Conservation (phyloP, 2,797 vertebrate genomes). For the Cryptoprocta ferox region DNA sequence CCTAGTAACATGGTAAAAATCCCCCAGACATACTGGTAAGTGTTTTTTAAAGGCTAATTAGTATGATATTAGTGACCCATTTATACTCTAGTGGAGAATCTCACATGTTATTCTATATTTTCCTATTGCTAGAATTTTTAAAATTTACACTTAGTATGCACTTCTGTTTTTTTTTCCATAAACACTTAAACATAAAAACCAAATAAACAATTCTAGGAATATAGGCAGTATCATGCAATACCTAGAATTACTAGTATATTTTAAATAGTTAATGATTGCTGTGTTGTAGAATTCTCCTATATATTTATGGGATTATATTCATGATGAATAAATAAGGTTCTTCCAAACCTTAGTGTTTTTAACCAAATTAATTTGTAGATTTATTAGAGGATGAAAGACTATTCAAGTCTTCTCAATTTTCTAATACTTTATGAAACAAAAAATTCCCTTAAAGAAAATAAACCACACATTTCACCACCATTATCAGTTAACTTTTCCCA, state of each 20-base stretch:
- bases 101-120: background rate
- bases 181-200: conserved; percentile 11
- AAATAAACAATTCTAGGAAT: conserved; percentile 11
- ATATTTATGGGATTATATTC: conserved; percentile 10
- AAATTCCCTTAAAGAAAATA: background rate
- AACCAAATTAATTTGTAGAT: background rate
- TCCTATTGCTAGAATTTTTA: background rate
- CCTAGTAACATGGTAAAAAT: background rate
- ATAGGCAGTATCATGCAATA: background rate
- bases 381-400: background rate
- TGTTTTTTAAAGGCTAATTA: background rate
- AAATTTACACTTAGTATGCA: background rate
- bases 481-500: background rate
- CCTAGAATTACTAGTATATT: conserved; percentile 8
- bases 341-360: background rate
- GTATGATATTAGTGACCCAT: background rate
- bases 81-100: background rate
- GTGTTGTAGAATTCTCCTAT: background rate
- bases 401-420: background rate
- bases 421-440: conserved; percentile 8
- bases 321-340: background rate
- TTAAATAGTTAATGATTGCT: background rate
- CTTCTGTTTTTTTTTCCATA: background rate
- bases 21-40: too few relatives aligned
- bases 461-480: background rate